Base-by-base conservation (phyloP, 1,140 invertebrate species). In the Philopotamus ludificatus region DNA sequence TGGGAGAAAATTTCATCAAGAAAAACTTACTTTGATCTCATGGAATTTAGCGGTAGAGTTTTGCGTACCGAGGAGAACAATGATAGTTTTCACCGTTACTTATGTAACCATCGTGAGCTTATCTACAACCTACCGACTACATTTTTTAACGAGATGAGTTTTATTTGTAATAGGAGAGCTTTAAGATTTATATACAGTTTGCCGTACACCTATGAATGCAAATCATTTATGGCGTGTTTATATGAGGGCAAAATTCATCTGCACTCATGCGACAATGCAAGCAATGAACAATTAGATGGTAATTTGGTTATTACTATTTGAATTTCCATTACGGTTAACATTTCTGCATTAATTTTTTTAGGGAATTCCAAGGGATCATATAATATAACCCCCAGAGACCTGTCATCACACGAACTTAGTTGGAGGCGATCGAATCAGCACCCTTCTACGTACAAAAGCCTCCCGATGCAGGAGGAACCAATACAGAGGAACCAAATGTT, bases 141-240 rank as follows among this genome's bases (percentile, higher is more conserved):
- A n/a, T 21, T 22, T 63, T 80, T 76, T 54, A 68, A 75, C 50
- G 66, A 72, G 20, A 70, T 83, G 34, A 83, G 87, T 63, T 88
- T 93, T 74, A 78, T 92, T 26, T 87, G 85, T 62, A 88, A 83
- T 73, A 82, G 91, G 20, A 90, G 90, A 0, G 71, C 89, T 10
- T 72, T 93, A 44, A 88, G 85, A 3, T 81, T 79, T 63, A 71
- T 93, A 1, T 81, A 89, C 65, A 81, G 80, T 63, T 85, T 88
- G 0, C 87, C 87, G 10, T 92, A 87, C 76, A 77, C 81, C 16
- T 71, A 71, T 54, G 82, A 87, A 7, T 81, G 1, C 90, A 87
- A 84, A 84, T 83, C 55, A 84, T 91, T 55, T 83, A 85, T 58
- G 55, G 89, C 87, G 0, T 83, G 82, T 4, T 84, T 85, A 71